These are phyloP conservation scores for Ailurus styani DNA, from an alignment of 2,113 vertebrate species.

Conservation along the genomic window DNA sequence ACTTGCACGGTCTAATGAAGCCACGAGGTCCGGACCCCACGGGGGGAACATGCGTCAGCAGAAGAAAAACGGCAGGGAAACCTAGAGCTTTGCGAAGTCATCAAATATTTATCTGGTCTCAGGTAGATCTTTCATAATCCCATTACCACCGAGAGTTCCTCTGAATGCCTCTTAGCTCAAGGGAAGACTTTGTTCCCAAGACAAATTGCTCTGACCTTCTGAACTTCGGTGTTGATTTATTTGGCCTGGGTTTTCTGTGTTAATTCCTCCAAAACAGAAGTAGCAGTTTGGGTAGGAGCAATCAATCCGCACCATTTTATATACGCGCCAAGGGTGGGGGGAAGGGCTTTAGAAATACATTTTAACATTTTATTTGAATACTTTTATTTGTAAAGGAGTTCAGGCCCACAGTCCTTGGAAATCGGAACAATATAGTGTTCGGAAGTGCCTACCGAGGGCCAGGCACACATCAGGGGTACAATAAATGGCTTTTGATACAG, in stretches of 20 bases:
- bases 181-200: slow-evolving; percentile 52
- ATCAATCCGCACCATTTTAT: rapidly evolving
- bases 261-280: not conserved
- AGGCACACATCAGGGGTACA: not conserved
- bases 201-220: slow-evolving; percentile 48
- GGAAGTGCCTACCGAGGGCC: not conserved
- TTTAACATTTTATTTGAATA: not conserved
- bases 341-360: not conserved
- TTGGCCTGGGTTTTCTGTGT: slow-evolving; percentile 16
- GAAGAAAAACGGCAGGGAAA: not conserved
- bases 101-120: slow-evolving; percentile 37
- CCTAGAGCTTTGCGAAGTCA: not conserved
- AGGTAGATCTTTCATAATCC: slow-evolving; percentile 55
- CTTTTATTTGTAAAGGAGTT: not conserved
- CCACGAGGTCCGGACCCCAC: not conserved
- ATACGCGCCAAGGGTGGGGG: not conserved
- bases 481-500: not conserved
- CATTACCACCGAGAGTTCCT: not conserved
- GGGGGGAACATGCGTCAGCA: not conserved
- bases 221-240: slow-evolving; percentile 5
- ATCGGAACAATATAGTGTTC: not conserved
- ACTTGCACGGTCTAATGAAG: slow-evolving; percentile 16
- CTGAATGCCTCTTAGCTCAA: not conserved
- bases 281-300: not conserved
- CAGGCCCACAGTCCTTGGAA: not conserved